Conservation (phyloP, 1,140 invertebrate genomes). For the Drosophila lini region DNA sequence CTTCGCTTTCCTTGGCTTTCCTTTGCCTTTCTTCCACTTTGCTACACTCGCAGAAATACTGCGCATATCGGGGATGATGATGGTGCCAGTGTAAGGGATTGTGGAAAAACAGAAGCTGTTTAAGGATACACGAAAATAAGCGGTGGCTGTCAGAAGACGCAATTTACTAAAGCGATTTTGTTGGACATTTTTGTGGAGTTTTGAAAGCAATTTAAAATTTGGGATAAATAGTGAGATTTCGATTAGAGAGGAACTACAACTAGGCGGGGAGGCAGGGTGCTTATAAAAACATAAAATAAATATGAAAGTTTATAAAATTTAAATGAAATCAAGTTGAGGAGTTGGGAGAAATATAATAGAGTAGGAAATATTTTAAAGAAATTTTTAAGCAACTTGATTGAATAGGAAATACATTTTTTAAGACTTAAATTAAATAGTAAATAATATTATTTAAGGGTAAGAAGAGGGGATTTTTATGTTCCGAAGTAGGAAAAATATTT, state of each 20-base stretch:
- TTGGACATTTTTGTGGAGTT: background rate
- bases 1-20: conserved; percentile 34
- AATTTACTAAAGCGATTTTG: conserved; percentile 13
- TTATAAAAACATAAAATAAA: background rate
- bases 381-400: no score
- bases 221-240: background rate
- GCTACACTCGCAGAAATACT: conserved; percentile 40
- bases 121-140: conserved; percentile 33
- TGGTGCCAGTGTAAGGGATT: background rate
- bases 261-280: background rate
- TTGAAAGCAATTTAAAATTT: background rate
- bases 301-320: background rate
- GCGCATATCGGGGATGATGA: background rate
- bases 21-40: conserved; percentile 42
- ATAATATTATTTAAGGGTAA: no score
- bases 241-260: fast-evolving
- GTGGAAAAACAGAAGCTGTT: conserved; percentile 8
- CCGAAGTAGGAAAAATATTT: no score
- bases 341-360: no score
- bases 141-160: conserved; percentile 3
- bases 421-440: no score
- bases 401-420: no score
- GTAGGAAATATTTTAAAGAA: no score
- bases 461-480: no score
- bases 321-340: background rate